Conservation (phyloP, 1,140 invertebrate species). For the Psix sp. region DNA sequence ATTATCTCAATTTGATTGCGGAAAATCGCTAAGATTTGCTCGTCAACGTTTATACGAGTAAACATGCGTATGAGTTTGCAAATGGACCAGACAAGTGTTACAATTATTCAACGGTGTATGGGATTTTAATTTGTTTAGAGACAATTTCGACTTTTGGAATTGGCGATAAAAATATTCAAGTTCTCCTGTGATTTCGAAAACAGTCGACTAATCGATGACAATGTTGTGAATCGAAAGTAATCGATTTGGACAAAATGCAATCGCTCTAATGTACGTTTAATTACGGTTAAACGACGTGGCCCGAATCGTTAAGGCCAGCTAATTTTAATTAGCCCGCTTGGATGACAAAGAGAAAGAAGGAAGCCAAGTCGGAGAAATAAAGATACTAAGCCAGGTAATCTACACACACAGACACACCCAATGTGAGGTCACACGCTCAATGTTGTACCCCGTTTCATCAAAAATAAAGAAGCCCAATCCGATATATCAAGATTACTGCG, state of each 20-base stretch:
- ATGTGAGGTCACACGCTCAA: constrained; percentile 6
- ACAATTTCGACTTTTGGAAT: no score
- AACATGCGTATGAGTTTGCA: no score
- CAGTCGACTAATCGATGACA: neutral
- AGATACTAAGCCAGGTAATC: neutral
- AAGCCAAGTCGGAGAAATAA: neutral
- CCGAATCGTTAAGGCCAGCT: neutral
- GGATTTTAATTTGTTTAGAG: no score
- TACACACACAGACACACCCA: constrained; percentile 11
- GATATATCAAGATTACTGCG: constrained; percentile 27
- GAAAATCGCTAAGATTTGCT: no score
- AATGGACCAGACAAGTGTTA: no score
- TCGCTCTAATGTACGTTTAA: constrained; percentile 10
- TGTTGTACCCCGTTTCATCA: constrained; percentile 1
- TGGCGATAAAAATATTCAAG: no score
- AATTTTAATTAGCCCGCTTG: constrained; percentile 16
- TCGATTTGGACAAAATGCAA: constrained; percentile 12
- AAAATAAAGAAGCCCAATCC: constrained; percentile 32
- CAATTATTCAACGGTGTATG: no score
- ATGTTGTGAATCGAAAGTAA: neutral
- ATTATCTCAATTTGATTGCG: no score
- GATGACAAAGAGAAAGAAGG: neutral
- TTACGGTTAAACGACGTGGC: constrained; percentile 1
- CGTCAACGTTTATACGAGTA: no score
- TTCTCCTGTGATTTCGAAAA: no score